phyloP scores from a whole-genome alignment of 2,888 invertebrate species.

The Tetheella fluctuosa region DNA sequence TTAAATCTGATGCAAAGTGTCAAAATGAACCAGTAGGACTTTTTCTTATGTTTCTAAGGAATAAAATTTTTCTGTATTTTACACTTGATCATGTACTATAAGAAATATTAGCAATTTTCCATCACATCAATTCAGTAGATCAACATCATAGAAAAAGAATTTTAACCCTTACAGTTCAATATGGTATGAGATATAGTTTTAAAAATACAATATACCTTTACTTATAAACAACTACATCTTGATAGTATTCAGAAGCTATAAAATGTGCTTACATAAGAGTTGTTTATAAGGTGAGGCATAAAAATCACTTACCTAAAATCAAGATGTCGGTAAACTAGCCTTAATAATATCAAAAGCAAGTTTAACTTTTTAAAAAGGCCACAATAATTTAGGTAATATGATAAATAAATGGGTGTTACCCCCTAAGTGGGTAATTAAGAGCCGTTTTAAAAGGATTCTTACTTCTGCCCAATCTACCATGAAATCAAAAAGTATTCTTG shows the following conservation, averaged over 20 bases:
- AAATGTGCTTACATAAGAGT: conserved; percentile 29
- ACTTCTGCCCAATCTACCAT: conserved; percentile 73
- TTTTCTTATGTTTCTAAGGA: conserved; percentile 79
- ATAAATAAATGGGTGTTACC: conserved; percentile 75
- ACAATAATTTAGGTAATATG: conserved; percentile 80
- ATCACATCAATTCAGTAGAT: conserved; percentile 52
- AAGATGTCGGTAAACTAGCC: conserved; percentile 68
- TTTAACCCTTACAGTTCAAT: conserved; percentile 49
- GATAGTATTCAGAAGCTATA: conserved; percentile 25
- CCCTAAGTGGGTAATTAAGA: conserved; percentile 64
- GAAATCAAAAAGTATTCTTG: conserved; percentile 28
- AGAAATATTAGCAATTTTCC: conserved; percentile 59
- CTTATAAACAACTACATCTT: conserved; percentile 48
- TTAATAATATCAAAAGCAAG: conserved; percentile 77
- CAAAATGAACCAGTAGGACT: conserved; percentile 74
- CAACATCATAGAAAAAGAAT: conserved; percentile 52
- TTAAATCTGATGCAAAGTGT: conserved; percentile 66
- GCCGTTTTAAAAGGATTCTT: conserved; percentile 66
- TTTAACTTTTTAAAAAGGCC: conserved; percentile 77
- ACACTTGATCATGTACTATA: conserved; percentile 72
- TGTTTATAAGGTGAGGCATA: conserved; percentile 56
- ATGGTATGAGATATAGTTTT: conserved; percentile 48
- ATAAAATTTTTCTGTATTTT: conserved; percentile 78
- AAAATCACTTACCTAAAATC: conserved; percentile 60
- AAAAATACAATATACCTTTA: conserved; percentile 50